Base-by-base conservation (phyloP, 2,797 vertebrate genomes). In the Nothura maculosa region DNA sequence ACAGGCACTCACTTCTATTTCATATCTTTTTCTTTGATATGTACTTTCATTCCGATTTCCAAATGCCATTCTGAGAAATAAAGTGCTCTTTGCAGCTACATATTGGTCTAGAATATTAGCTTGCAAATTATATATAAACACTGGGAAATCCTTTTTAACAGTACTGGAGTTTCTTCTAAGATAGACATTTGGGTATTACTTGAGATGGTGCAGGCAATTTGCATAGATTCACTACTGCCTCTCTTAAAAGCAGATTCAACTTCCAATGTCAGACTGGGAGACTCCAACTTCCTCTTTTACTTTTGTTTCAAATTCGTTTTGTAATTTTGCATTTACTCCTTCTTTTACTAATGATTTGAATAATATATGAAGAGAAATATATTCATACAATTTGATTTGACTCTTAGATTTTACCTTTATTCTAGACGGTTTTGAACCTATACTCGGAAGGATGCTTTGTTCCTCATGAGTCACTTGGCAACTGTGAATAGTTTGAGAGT, bases 121-220 rank as follows among this genome's bases (percentile, higher is more conserved):
- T 78, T 83, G 28, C 28, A 75, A 75, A 81, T 89, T 62, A 58
- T 28, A 70, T 58, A 22, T 68, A 87, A 94, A 77, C 36, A 50
- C 9, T 45, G 8, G 27, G 36, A 93, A 92, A 78, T 54, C 54
- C 19, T 68, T 77, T 68, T 68, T 85, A 62, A 18, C 19, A 85
- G 27, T 24, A 83, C 25, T 72, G n/a, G 28, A 64, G 3, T 5
- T 80, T 58, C 57, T 85, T 85, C 54, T 75, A 38, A 87, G 40
- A 75, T 66, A 66, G 83, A 4, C 9, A 47, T 73, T 75, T 81
- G 72, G 47, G 12, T 87, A 85, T 87, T 87, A 91, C 77, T 87
- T 66, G 81, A 50, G 66, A 58, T 74, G 10, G 6, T 91, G 28
- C 4, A 68, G 22, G 11, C 50, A 66, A 76, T 87, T 55, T 78